Evolutionary conservation across 2,113 vertebrate genomes (phyloP).

Genomic region (Melanerpes formicivorus): DNA sequence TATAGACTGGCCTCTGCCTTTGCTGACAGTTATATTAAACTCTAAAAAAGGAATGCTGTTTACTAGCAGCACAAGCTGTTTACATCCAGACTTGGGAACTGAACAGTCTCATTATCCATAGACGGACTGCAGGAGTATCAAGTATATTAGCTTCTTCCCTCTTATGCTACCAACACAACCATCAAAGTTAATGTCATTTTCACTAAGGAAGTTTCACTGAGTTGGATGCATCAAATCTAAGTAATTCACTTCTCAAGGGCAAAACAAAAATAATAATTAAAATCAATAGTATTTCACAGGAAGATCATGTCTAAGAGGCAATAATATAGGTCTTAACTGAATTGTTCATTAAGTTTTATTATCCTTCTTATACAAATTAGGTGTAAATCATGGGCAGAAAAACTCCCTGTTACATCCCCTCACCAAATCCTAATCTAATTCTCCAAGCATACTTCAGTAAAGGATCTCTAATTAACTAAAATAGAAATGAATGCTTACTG

Average conservation of each 20-base stretch:
- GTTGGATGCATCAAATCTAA: background rate
- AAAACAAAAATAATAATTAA: background rate
- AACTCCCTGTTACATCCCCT: background rate
- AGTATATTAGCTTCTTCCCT: background rate
- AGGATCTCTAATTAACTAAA: background rate
- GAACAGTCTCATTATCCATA: background rate
- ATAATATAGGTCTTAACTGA: background rate
- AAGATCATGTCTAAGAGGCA: background rate
- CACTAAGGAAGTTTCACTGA: background rate
- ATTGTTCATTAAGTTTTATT: conserved; percentile 5
- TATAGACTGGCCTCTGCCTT: background rate
- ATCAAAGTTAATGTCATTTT: background rate
- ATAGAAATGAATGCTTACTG: background rate
- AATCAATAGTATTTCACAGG: background rate
- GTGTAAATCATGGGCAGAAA: background rate
- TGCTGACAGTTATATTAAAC: background rate
- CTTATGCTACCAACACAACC: background rate
- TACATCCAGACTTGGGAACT: background rate
- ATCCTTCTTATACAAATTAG: background rate
- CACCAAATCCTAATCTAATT: background rate
- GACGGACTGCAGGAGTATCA: background rate
- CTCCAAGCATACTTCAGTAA: background rate
- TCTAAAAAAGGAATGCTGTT: background rate
- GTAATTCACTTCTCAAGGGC: background rate
- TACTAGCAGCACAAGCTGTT: background rate